Conservation (phyloP, 23 tunicate genomes). For the Styela plicata region DNA sequence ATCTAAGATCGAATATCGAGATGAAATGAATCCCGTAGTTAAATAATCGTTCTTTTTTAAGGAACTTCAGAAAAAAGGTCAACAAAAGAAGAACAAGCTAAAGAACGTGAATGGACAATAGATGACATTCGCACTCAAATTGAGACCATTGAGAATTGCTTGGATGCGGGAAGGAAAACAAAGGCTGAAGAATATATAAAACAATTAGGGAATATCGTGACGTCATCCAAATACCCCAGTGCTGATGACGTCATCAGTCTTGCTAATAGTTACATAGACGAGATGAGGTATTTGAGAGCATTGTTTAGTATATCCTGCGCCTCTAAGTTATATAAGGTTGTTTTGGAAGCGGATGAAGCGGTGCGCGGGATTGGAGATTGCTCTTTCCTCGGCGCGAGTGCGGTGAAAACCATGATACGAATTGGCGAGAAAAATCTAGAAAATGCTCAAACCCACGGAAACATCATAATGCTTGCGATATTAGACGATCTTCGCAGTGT, state of each 20-base stretch:
- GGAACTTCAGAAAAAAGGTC: no score
- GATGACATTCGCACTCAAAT: not conserved
- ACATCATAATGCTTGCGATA: not conserved
- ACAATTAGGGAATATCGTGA: not conserved
- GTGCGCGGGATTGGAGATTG: not conserved
- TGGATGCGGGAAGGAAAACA: not conserved
- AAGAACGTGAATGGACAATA: no score
- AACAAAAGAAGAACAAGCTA: no score
- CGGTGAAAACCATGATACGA: not conserved
- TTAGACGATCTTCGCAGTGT: not conserved
- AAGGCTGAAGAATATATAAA: not conserved
- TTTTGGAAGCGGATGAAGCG: not conserved
- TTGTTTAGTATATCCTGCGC: not conserved
- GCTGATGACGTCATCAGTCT: not conserved
- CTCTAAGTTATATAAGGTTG: not conserved
- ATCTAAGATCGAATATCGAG: no score
- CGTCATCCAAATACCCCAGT: not conserved
- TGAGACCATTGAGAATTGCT: not conserved
- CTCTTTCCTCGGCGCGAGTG: not conserved
- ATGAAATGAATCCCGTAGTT: no score
- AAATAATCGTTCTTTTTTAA: no score
- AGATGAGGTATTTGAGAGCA: not conserved
- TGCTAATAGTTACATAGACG: not conserved
- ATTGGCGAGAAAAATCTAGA: not conserved
- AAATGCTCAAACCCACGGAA: not conserved